Conservation (phyloP, 2,888 invertebrate genomes). For the Caenorhabditis wallacei region DNA sequence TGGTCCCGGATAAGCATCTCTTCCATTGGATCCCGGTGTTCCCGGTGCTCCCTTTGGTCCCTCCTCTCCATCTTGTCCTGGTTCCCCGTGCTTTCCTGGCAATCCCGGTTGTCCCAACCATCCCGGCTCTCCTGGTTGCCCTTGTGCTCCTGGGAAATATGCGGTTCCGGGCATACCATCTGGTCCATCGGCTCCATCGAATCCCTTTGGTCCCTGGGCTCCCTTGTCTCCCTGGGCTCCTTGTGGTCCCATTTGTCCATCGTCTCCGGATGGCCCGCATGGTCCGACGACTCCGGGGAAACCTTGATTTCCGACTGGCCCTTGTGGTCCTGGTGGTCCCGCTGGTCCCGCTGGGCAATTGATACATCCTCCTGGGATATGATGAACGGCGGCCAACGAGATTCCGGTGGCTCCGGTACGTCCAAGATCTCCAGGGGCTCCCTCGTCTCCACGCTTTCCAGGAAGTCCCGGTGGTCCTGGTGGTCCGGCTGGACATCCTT, state of each 20-base stretch:
- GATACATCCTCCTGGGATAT: conserved; percentile 75
- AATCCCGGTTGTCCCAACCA: conserved; percentile 63
- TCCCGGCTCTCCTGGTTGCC: conserved; percentile 73
- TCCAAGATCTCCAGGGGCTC: conserved; percentile 68
- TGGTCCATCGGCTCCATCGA: conserved; percentile 68
- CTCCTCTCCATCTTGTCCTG: conserved; percentile 68
- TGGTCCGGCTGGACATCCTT: conserved; percentile 75
- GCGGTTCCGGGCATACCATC: conserved; percentile 70
- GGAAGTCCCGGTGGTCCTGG: conserved; percentile 74
- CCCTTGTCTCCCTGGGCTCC: conserved; percentile 68
- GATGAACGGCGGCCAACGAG: conserved; percentile 66
- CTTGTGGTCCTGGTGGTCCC: conserved; percentile 36
- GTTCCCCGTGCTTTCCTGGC: conserved; percentile 67
- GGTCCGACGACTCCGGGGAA: conserved; percentile 60
- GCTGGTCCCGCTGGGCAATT: conserved; percentile 71
- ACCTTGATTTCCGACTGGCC: conserved; percentile 64
- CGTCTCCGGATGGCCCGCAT: conserved; percentile 63
- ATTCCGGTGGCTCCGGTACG: conserved; percentile 60
- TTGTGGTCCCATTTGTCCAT: conserved; percentile 68
- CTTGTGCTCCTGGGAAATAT: conserved; percentile 70
- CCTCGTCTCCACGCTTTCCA: conserved; percentile 72
- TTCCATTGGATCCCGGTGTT: conserved; percentile 70
- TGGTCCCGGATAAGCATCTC: conserved; percentile 70
- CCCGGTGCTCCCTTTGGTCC: conserved; percentile 72
- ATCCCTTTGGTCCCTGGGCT: conserved; percentile 71